Evolutionary conservation across 2,113 vertebrate species (phyloP), one percentile per base, ranked within the genome.

Genomic region (Elgaria multicarinata): DNA sequence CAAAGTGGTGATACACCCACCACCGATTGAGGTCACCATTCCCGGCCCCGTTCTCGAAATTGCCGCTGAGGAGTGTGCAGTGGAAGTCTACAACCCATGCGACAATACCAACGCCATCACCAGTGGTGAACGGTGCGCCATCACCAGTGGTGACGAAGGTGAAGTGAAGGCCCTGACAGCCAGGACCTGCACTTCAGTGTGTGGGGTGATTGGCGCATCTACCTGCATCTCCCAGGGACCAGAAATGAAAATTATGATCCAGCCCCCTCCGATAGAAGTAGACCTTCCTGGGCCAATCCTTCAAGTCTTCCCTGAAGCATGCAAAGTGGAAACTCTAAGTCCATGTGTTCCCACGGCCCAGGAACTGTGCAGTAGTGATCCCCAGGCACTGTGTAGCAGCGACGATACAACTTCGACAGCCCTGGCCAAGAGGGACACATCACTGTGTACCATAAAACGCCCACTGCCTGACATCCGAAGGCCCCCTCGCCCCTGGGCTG

Each of bases 41-140:
- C 88, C 81, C 18, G 81, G 71, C 12, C 81, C 81, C 24, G 22
- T 84, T 5, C 42, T 89, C 1, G 88, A 89, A 83, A 26, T 89
- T 28, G 58, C 58, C 4, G 82, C 88, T 0, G 71, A 77, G 44
- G 81, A 89, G n/a, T 89, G 88, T 2, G 4, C 13, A 0, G 88
- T 89, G 33, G 88, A 89, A 39, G 71, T 89, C 58, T 83, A 89
- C 81, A 89, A 53, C 44, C 46, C 72, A 2, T 89, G 81, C 10
- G 22, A n/a, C 2, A 50, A 0, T 4, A 3, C 2, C 14, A n/a
- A 26, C 0, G 77, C 87, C 26, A 53, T 88, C n/a, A 81, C 87
- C 6, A 55, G 46, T 12, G 78, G 77, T 0, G 24, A 71, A 28
- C 22, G 12, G 8, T 46, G 42, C 3, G 69, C 87, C 79, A 89